phyloP scores from a whole-genome alignment of 1,140 invertebrate genomes.

The Globodera ellingtonae region DNA sequence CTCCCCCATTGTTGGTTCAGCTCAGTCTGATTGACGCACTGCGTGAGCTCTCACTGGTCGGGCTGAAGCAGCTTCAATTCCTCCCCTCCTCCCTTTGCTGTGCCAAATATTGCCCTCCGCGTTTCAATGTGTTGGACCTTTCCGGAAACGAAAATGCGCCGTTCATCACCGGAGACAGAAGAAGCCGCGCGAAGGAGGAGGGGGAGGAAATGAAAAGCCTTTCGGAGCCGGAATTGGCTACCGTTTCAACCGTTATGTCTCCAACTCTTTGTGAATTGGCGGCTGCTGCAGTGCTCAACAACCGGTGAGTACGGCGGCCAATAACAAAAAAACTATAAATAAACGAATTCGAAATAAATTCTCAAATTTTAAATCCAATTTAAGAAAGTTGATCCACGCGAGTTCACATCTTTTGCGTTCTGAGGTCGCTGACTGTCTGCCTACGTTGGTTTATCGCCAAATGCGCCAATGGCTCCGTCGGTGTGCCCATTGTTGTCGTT shows the following conservation, averaged over 20 bases:
- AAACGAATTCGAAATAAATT: no score
- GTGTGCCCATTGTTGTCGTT: slow-evolving; percentile 6
- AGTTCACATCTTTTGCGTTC: neutral
- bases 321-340: no score
- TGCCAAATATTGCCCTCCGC: neutral
- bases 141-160: neutral
- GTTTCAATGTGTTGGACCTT: neutral
- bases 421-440: slow-evolving; percentile 23
- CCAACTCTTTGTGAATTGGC: slow-evolving; percentile 17
- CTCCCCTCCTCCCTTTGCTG: neutral
- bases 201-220: neutral
- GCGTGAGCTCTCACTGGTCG: neutral
- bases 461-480: slow-evolving; percentile 29
- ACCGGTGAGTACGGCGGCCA: slow-evolving; percentile 6
- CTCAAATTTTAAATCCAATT: neutral
- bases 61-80: slow-evolving; percentile 14
- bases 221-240: neutral
- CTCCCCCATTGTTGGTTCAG: neutral
- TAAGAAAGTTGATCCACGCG: neutral
- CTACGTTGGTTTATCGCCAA: neutral
- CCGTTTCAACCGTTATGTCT: neutral
- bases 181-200: no score
- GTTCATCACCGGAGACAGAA: neutral
- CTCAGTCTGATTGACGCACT: slow-evolving; percentile 13
- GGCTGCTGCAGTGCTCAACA: slow-evolving; percentile 27